These are phyloP conservation scores for Barbus barbus DNA, from an alignment of 2,113 vertebrate species.

Conservation along the genomic window DNA sequence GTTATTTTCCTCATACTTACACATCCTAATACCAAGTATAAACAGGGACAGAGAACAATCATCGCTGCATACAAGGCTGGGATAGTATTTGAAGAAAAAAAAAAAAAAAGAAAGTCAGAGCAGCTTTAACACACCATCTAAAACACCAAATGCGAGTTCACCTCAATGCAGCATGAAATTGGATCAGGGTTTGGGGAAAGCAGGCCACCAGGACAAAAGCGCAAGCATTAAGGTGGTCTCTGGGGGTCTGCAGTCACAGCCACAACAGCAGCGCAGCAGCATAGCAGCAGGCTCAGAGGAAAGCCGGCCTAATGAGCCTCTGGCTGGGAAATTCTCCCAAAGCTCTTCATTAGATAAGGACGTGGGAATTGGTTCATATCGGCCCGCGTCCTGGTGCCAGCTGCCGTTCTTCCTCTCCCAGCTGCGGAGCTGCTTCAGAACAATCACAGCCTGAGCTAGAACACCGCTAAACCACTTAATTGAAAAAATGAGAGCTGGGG, in stretches of 20 bases:
- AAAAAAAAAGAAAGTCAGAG: neutral
- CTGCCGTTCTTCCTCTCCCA: constrained; percentile 61
- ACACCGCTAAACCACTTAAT: constrained; percentile 66
- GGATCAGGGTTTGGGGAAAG: constrained; percentile 21
- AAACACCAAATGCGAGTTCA: neutral
- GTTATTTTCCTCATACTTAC: no score
- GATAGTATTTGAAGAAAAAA: neutral
- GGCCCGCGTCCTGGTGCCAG: constrained; percentile 68
- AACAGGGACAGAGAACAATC: neutral
- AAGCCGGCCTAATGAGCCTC: constrained; percentile 64
- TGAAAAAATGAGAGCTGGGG: neutral
- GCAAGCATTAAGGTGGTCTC: constrained; percentile 34
- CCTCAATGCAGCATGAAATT: constrained; percentile 17
- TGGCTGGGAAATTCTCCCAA: constrained; percentile 60
- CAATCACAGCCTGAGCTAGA: constrained; percentile 54
- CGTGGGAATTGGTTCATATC: constrained; percentile 74
- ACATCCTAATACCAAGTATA: no score
- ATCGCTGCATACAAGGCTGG: neutral
- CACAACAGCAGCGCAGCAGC: constrained; percentile 55
- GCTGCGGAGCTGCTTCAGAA: constrained; percentile 39
- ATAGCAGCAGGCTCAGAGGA: constrained; percentile 44
- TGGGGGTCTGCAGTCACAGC: constrained; percentile 56
- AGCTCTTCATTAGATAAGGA: constrained; percentile 73
- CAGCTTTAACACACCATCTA: neutral
- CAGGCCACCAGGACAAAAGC: constrained; percentile 17